A percentile compares a stretch with the other conserved stretches of the same genome.
phyloP scores from a whole-genome alignment of 1,140 invertebrate genomes.

The Leptinotarsa defecta region DNA sequence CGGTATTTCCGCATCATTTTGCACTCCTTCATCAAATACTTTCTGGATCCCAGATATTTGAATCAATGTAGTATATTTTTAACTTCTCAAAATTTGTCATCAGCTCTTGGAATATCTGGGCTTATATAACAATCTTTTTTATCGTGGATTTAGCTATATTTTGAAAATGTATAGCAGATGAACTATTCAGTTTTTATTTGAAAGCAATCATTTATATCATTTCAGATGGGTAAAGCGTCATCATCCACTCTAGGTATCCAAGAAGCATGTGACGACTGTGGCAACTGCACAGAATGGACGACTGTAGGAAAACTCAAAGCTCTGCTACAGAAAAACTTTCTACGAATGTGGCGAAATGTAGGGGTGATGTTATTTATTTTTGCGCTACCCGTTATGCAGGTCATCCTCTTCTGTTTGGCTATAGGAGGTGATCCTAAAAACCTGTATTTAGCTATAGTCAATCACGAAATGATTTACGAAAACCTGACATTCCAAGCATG shows the following conservation, averaged over 20 bases:
- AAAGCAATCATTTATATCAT: conserved; percentile 10
- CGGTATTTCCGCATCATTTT: too few species aligned
- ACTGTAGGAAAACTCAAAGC: conserved; percentile 61
- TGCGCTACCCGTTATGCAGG: conserved; percentile 88
- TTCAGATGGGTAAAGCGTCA: conserved; percentile 34
- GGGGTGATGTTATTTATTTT: conserved; percentile 90
- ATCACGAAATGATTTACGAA: conserved; percentile 73
- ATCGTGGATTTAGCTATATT: too few species aligned
- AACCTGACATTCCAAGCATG: conserved; percentile 60
- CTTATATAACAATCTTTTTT: too few species aligned
- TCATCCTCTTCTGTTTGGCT: conserved; percentile 91
- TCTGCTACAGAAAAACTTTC: conserved; percentile 89
- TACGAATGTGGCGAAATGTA: conserved; percentile 88
- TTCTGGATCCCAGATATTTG: too few species aligned
- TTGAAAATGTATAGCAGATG: too few species aligned
- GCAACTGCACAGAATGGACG: conserved; percentile 56
- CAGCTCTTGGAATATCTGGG: too few species aligned
- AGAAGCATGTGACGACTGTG: conserved; percentile 50
- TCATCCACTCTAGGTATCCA: conserved; percentile 40
- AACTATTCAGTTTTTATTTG: too few species aligned
- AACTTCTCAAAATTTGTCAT: too few species aligned
- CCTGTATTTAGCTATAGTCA: conserved; percentile 83
- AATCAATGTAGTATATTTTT: too few species aligned
- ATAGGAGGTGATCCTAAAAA: conserved; percentile 89
- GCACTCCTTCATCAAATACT: too few species aligned